These are phyloP conservation scores for Drosophila athabasca DNA, from an alignment of 1,140 invertebrate genomes.

Conservation along the genomic window DNA sequence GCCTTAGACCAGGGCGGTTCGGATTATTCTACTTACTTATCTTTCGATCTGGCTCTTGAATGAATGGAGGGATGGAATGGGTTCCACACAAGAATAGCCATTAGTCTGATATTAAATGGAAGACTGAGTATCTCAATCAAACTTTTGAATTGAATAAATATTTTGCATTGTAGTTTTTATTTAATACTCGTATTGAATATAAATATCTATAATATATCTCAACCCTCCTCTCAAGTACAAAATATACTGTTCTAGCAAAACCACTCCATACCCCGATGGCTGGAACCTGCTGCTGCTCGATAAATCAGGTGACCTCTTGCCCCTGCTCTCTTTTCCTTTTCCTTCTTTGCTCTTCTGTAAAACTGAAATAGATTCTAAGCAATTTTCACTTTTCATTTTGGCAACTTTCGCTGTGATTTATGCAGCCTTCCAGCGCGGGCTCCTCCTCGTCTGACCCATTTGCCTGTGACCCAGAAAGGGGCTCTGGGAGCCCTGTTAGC, in stretches of 20 bases:
- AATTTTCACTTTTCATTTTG: constrained; percentile 54
- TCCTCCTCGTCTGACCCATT: constrained; percentile 50
- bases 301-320: constrained; percentile 26
- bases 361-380: constrained; percentile 18
- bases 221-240: neutral
- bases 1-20: neutral
- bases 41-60: too few relatives aligned
- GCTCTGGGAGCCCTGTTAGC: too few relatives aligned
- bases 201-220: too few relatives aligned
- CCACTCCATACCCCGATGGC: too few relatives aligned
- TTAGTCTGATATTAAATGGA: too few relatives aligned
- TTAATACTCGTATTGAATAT: too few relatives aligned
- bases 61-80: too few relatives aligned
- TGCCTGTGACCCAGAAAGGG: constrained; percentile 61
- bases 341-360: neutral
- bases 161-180: too few relatives aligned
- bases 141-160: too few relatives aligned
- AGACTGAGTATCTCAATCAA: too few relatives aligned
- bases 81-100: too few relatives aligned
- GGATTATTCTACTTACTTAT: constrained; percentile 8
- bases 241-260: neutral
- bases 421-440: constrained; percentile 18
- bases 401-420: constrained; percentile 71
- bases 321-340: neutral
- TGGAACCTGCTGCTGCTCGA: constrained; percentile 3